These are phyloP conservation scores for Dendrolimus punctatus DNA, from an alignment of 1,140 invertebrate genomes.

Conservation along the genomic window DNA sequence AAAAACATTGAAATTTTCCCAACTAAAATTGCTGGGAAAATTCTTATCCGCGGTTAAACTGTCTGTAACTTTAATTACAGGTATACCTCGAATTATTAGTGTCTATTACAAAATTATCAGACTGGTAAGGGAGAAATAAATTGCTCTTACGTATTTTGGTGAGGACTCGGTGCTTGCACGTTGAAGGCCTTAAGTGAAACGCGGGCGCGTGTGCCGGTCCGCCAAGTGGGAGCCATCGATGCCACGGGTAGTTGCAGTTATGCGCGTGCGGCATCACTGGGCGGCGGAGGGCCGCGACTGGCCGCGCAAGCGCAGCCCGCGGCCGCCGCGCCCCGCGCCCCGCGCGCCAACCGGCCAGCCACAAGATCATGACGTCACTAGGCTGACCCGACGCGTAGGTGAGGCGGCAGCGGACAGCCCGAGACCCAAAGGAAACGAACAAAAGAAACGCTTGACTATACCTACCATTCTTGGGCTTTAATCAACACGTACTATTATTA, in stretches of 20 bases:
- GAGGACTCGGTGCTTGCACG: conserved; percentile 1
- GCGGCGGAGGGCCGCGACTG: conserved; percentile 46
- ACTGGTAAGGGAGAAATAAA: too few species aligned
- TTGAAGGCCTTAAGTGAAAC: conserved; percentile 13
- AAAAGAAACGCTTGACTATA: too few species aligned
- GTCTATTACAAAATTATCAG: too few species aligned
- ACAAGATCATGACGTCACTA: conserved; percentile 1
- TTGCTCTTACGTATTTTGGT: too few species aligned
- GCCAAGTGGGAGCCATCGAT: conserved; percentile 20
- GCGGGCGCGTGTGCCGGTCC: conserved; percentile 14
- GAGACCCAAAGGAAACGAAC: too few species aligned
- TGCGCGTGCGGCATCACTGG: conserved; percentile 41
- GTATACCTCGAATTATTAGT: too few species aligned
- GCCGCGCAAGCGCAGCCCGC: conserved; percentile 28
- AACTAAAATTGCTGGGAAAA: too few species aligned
- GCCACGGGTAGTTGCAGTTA: conserved; percentile 29
- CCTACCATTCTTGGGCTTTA: too few species aligned
- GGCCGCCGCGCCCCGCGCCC: conserved; percentile 28
- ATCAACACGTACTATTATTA: too few species aligned
- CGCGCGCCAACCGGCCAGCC: conserved; percentile 8
- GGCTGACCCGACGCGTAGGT: not conserved
- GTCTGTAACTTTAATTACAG: too few species aligned
- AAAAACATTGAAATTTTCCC: too few species aligned
- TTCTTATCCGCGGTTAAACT: too few species aligned
- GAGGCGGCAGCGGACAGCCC: not conserved